Percentiles rank a stretch among this genome's conserved stretches.
These are phyloP conservation scores for Mesorhabditis belari DNA, from an alignment of 2,888 invertebrate genomes.

Conservation along the genomic window DNA sequence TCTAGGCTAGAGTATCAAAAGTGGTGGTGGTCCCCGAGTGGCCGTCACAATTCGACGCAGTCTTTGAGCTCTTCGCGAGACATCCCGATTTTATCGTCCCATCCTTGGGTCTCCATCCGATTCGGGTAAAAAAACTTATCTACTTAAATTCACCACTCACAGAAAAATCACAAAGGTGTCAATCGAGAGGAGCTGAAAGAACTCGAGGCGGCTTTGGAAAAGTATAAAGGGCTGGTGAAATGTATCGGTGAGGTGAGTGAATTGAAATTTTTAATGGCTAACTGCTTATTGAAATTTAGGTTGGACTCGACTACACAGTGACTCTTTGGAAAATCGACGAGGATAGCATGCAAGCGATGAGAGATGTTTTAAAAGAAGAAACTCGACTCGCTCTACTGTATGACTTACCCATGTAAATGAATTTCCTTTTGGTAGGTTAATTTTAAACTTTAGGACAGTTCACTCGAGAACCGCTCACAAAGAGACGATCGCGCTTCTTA, in stretches of 20 bases:
- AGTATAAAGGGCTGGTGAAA: conserved; percentile 46
- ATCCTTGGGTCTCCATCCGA: conserved; percentile 53
- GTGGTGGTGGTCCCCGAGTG: conserved; percentile 47
- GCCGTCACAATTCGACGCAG: conserved; percentile 32
- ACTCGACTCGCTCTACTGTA: conserved; percentile 43
- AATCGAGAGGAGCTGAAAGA: conserved; percentile 48
- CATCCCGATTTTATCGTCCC: conserved; percentile 39
- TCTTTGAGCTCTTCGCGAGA: conserved; percentile 30
- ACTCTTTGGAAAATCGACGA: conserved; percentile 50
- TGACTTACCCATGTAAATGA: conserved; percentile 38
- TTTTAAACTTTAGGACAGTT: conserved; percentile 53
- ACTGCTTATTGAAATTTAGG: conserved; percentile 28
- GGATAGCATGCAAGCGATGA: conserved; percentile 53
- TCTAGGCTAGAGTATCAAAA: conserved; percentile 30
- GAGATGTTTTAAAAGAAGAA: conserved; percentile 53
- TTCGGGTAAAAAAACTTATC: conserved; percentile 36
- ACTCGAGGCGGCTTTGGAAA: conserved; percentile 50
- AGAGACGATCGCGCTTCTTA: conserved; percentile 53
- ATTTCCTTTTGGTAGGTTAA: conserved; percentile 1
- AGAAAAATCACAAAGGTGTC: conserved; percentile 24
- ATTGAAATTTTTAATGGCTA: not conserved
- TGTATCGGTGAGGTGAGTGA: conserved; percentile 55
- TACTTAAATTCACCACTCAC: conserved; percentile 1
- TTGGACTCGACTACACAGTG: conserved; percentile 56
- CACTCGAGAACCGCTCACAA: conserved; percentile 57